A percentile compares a stretch with the other conserved stretches of the same genome.
Conservation (phyloP, 2,797 vertebrate genomes). For the Hipposideros larvatus region DNA sequence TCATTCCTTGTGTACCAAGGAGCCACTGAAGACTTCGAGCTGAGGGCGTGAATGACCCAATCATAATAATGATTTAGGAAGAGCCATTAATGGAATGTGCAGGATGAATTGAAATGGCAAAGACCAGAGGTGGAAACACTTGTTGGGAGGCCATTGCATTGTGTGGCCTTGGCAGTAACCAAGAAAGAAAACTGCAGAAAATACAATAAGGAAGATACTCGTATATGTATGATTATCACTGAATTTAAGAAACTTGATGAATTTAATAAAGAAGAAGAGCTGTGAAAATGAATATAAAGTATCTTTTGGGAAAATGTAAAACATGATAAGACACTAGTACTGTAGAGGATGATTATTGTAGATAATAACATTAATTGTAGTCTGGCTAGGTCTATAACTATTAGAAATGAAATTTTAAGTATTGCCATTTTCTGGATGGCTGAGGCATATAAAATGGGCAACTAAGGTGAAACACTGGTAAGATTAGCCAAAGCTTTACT, state of each 20-base stretch:
- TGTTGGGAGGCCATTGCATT: not conserved
- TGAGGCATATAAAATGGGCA: not conserved
- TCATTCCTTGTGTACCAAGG: not conserved
- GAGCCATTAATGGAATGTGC: not conserved
- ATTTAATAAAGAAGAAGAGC: slow-evolving; percentile 36
- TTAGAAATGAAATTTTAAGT: not conserved
- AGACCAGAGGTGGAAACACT: not conserved
- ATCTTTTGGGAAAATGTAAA: slow-evolving; percentile 7
- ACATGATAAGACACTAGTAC: not conserved
- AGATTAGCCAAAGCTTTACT: not conserved
- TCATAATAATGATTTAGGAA: not conserved
- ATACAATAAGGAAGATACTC: not conserved
- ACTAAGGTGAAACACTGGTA: not conserved
- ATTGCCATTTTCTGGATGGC: slow-evolving; percentile 14
- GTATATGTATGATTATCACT: not conserved
- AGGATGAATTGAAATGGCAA: not conserved
- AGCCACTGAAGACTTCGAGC: not conserved
- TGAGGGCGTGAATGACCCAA: not conserved
- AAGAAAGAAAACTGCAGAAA: not conserved
- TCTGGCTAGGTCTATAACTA: not conserved
- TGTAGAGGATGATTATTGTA: not conserved
- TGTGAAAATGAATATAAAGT: not conserved
- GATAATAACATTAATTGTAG: not conserved
- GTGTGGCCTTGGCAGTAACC: not conserved
- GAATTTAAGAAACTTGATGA: slow-evolving; percentile 33